A percentile compares a stretch with the other conserved stretches of the same genome.
These are phyloP conservation scores for Nemapogon koenigi DNA, from an alignment of 2,888 invertebrate genomes.

Conservation along the genomic window DNA sequence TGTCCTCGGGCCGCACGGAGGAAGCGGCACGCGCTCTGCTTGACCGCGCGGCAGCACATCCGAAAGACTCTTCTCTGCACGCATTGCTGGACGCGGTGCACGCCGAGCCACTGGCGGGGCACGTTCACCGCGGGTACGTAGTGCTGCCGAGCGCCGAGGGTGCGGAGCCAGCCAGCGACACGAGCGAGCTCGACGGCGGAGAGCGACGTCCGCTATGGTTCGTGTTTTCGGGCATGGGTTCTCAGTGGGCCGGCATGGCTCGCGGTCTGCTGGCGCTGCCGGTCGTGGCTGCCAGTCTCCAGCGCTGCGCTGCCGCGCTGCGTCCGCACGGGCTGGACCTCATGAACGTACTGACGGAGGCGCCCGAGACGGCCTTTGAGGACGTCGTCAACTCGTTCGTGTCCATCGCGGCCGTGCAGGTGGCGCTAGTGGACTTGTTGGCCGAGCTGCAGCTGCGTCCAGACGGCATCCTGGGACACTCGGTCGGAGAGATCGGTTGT, in stretches of 20 bases:
- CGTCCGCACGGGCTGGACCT: conserved; percentile 83
- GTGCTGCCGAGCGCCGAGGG: conserved; percentile 49
- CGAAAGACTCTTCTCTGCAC: conserved; percentile 76
- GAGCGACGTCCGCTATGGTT: conserved; percentile 86
- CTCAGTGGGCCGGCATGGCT: conserved; percentile 97
- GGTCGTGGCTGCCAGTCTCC: conserved; percentile 79
- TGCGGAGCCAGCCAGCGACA: conserved; percentile 57
- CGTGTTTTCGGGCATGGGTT: conserved; percentile 97
- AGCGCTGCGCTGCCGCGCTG: conserved; percentile 77
- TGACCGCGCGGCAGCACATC: conserved; percentile 64
- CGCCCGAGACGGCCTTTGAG: conserved; percentile 79
- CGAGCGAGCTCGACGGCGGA: conserved; percentile 36
- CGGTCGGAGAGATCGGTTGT: conserved; percentile 91
- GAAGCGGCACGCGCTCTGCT: conserved; percentile 75
- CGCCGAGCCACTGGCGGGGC: conserved; percentile 72
- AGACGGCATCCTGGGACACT: conserved; percentile 96
- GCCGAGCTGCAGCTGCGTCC: conserved; percentile 78
- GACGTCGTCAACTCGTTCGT: conserved; percentile 91
- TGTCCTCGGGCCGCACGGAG: conserved; percentile 86
- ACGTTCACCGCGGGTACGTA: conserved; percentile 82
- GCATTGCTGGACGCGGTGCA: conserved; percentile 80
- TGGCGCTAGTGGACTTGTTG: conserved; percentile 92
- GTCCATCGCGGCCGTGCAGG: conserved; percentile 94
- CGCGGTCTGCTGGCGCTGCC: conserved; percentile 84
- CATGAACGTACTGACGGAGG: conserved; percentile 77